phyloP scores from a whole-genome alignment of 2,113 vertebrate species.

The Epinephelus moara region DNA sequence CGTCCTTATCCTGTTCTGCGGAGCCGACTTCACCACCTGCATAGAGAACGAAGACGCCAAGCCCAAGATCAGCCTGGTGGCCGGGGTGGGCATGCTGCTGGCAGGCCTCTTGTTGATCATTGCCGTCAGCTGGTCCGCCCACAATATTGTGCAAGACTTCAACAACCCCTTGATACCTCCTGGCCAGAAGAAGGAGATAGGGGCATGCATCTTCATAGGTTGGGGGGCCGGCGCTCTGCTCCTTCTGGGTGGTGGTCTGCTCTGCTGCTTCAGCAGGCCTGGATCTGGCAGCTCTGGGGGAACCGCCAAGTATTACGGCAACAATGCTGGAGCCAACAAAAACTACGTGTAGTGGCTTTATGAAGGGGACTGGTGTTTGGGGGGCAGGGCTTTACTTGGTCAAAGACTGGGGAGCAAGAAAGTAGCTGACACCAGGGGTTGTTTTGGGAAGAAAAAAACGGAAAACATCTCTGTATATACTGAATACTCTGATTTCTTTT shows the following conservation, averaged over 20 bases:
- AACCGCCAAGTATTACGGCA: conserved; percentile 83
- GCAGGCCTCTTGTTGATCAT: conserved; percentile 82
- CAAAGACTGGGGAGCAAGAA: conserved; percentile 5
- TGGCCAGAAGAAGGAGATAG: conserved; percentile 76
- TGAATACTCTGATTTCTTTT: neutral
- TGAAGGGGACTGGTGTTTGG: conserved; percentile 20
- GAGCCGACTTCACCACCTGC: conserved; percentile 85
- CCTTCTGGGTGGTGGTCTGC: conserved; percentile 81
- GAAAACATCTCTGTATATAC: conserved; percentile 62
- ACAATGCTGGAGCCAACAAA: conserved; percentile 72
- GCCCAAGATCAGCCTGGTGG: conserved; percentile 81
- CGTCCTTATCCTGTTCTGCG: conserved; percentile 81
- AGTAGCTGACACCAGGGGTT: neutral
- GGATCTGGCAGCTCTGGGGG: conserved; percentile 63
- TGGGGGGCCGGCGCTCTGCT: conserved; percentile 83
- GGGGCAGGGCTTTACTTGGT: neutral
- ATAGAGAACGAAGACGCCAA: conserved; percentile 81
- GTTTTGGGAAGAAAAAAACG: neutral
- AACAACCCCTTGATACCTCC: conserved; percentile 42
- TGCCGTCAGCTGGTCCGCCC: conserved; percentile 85
- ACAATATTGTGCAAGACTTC: conserved; percentile 75
- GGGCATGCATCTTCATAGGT: conserved; percentile 83
- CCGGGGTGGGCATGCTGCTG: conserved; percentile 79
- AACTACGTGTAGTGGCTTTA: conserved; percentile 78
- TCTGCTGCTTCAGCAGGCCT: conserved; percentile 85